These are phyloP conservation scores for Acrocephalus arundinaceus DNA, from an alignment of 2,113 vertebrate genomes.

Conservation along the genomic window DNA sequence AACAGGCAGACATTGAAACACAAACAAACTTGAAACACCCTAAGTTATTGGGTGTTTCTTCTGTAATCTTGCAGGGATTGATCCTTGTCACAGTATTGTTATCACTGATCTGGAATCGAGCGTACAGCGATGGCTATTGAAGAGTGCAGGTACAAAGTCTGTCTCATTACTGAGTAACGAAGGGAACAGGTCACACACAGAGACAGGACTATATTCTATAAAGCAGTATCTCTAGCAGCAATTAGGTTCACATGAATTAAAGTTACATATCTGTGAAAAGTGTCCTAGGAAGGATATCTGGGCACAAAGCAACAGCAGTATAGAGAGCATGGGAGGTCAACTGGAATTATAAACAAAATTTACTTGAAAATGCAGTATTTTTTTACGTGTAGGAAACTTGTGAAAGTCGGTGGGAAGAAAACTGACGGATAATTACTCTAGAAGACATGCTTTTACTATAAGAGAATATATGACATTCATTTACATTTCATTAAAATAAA, in stretches of 20 bases:
- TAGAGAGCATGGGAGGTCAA: background rate
- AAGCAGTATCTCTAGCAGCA: background rate
- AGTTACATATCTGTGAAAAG: background rate
- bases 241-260: background rate
- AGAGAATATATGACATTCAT: background rate
- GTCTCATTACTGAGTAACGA: background rate
- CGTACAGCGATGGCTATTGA: background rate
- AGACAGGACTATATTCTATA: background rate
- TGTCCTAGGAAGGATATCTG: background rate
- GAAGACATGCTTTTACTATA: background rate
- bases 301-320: background rate
- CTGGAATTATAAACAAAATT: background rate
- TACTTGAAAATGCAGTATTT: background rate
- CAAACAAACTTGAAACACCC: background rate
- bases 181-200: background rate
- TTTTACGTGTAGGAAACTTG: background rate
- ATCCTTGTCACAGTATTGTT: background rate
- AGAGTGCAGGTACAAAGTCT: background rate
- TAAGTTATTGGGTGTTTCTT: background rate
- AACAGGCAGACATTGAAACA: background rate
- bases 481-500: background rate
- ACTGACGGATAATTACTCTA: background rate
- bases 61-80: background rate
- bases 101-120: background rate
- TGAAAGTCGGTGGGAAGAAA: background rate